These are phyloP conservation scores for Archips crataeganus DNA, from an alignment of 2,888 invertebrate species.

Conservation along the genomic window DNA sequence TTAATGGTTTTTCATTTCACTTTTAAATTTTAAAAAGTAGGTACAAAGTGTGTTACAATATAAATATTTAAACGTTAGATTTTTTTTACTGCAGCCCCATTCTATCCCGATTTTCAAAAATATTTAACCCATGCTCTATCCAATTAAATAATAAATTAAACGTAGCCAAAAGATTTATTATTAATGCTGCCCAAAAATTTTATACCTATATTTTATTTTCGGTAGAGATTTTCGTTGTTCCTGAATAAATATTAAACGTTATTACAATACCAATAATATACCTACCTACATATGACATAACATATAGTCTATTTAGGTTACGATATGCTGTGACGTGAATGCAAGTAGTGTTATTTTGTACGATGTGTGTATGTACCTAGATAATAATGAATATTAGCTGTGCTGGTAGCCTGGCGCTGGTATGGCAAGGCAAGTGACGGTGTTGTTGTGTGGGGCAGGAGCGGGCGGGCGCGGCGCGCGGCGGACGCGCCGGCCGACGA, in stretches of 20 bases:
- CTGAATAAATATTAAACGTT: not conserved
- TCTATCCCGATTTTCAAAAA: not conserved
- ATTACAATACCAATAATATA: not conserved
- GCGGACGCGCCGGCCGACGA: slow-evolving; percentile 77
- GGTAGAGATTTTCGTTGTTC: not conserved
- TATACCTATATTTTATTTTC: not conserved
- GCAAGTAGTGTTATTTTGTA: slow-evolving; percentile 13
- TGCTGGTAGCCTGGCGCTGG: slow-evolving; percentile 10
- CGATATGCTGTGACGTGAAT: slow-evolving; percentile 6
- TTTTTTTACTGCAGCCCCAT: not conserved
- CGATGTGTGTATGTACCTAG: slow-evolving; percentile 34
- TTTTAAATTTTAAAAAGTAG: not conserved
- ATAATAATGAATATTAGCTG: slow-evolving; percentile 23
- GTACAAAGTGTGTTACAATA: not conserved
- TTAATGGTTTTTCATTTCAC: slow-evolving; percentile 16
- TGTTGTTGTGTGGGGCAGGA: slow-evolving; percentile 81
- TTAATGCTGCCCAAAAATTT: not conserved
- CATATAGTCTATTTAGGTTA: not conserved
- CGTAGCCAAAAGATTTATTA: not conserved
- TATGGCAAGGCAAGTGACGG: slow-evolving; percentile 58
- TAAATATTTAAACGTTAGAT: too few relatives aligned
- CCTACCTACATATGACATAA: too few relatives aligned
- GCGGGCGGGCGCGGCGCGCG: slow-evolving; percentile 79
- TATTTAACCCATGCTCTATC: not conserved
- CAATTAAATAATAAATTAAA: not conserved